A percentile compares a stretch with the other conserved stretches of the same genome.
Evolutionary conservation across 2,797 vertebrate species (phyloP).

Genomic region (Pangasius sanitwongsei): DNA sequence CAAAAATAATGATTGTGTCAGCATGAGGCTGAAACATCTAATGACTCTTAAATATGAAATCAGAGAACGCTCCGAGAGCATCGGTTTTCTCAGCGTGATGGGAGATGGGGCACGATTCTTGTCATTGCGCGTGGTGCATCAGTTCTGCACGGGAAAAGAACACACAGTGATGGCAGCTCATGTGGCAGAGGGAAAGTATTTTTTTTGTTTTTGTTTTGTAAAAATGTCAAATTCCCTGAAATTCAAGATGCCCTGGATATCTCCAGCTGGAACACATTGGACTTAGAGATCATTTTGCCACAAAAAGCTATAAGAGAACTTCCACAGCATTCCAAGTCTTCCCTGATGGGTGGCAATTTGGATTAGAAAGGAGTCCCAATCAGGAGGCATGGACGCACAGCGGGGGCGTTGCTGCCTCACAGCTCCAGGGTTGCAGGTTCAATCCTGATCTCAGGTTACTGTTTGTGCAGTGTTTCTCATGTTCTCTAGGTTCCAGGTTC

Average conservation of each 20-base stretch:
- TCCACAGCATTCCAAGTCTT: not conserved
- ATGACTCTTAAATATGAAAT: constrained; percentile 44
- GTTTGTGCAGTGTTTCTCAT: not conserved
- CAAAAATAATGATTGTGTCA: constrained; percentile 32
- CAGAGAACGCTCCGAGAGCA: constrained; percentile 23
- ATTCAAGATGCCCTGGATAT: not conserved
- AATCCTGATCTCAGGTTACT: not conserved
- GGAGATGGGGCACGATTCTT: constrained; percentile 23
- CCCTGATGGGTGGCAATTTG: not conserved
- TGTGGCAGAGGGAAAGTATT: not conserved
- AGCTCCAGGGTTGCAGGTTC: not conserved
- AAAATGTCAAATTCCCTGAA: not conserved
- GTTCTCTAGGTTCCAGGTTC: not conserved
- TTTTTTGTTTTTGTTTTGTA: not conserved
- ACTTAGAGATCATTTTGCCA: no score
- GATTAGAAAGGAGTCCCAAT: not conserved
- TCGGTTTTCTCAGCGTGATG: constrained; percentile 18
- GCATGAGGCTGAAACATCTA: constrained; percentile 36
- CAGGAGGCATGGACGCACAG: not conserved
- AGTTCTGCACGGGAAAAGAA: constrained; percentile 21
- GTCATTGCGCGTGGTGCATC: constrained; percentile 11
- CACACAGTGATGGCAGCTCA: constrained; percentile 2
- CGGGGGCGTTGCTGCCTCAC: not conserved
- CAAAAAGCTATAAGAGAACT: not conserved
- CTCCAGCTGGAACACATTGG: not conserved